Percentiles rank a stretch among this genome's conserved stretches.
These are phyloP conservation scores for Rhagophthalmus giganteus DNA, from an alignment of 2,888 invertebrate species.

Conservation along the genomic window DNA sequence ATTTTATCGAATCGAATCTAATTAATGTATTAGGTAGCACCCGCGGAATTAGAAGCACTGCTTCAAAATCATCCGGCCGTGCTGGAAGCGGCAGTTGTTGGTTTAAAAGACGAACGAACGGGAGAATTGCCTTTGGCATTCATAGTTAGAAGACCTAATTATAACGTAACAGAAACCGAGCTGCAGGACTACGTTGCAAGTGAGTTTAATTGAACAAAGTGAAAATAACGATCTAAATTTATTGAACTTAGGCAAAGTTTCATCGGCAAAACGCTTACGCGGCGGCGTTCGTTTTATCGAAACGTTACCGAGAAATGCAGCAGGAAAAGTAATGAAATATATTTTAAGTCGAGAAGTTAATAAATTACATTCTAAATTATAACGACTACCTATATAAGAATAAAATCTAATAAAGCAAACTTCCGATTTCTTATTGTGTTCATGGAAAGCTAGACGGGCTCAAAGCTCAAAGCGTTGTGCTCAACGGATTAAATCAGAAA, in stretches of 20 bases:
- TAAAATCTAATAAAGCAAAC: no score
- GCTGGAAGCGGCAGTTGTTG: conserved; percentile 64
- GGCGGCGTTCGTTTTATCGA: conserved; percentile 70
- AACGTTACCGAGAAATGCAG: conserved; percentile 68
- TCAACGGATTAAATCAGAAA: no score
- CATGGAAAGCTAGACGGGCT: no score
- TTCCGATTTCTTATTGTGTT: no score
- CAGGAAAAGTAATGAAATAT: conserved; percentile 70
- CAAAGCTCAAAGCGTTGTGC: no score
- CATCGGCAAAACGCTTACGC: conserved; percentile 66
- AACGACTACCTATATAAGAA: no score
- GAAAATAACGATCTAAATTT: no score
- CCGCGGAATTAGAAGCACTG: conserved; percentile 66
- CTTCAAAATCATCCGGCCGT: conserved; percentile 60
- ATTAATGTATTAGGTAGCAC: conserved; percentile 39
- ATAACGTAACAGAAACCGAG: conserved; percentile 45
- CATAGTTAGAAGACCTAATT: conserved; percentile 53
- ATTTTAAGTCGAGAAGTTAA: conserved; percentile 58
- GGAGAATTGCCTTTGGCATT: conserved; percentile 60
- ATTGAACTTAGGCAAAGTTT: no score
- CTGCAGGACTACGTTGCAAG: conserved; percentile 50
- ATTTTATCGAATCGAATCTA: neutral
- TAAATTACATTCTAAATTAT: conserved; percentile 46
- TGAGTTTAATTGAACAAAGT: no score
- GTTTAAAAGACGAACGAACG: conserved; percentile 56